phyloP scores from a whole-genome alignment of 2,888 invertebrate species.

The Pycnomerus fuliginosus region DNA sequence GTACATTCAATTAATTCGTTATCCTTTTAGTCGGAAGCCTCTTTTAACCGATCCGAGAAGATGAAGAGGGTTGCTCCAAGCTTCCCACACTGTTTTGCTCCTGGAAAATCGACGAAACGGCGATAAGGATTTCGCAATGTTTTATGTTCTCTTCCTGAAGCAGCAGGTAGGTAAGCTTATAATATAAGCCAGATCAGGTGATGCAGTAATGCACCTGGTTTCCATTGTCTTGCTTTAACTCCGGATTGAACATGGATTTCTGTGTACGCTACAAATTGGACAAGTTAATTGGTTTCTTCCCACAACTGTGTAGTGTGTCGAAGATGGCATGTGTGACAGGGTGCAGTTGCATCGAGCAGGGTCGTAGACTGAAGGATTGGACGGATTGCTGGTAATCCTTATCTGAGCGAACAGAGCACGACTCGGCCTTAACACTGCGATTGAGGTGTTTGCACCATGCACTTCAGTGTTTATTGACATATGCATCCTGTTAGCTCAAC shows the following conservation, averaged over 20 bases:
- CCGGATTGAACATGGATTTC: slow-evolving; percentile 17
- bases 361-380: slow-evolving; percentile 14
- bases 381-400: slow-evolving; percentile 36
- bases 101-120: slow-evolving; percentile 8
- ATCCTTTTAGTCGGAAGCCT: slow-evolving; percentile 23
- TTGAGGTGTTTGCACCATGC: slow-evolving; percentile 36
- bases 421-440: slow-evolving; percentile 38
- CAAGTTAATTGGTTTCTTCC: slow-evolving; percentile 17
- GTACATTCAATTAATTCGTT: slow-evolving; percentile 33
- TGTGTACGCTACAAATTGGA: slow-evolving; percentile 8
- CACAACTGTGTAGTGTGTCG: too few species aligned
- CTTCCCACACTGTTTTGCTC: slow-evolving; percentile 6
- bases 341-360: slow-evolving; percentile 9
- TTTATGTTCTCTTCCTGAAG: slow-evolving; percentile 16
- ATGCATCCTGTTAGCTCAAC: slow-evolving; percentile 35
- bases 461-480: slow-evolving; percentile 39
- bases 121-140: slow-evolving; percentile 13
- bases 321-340: slow-evolving; percentile 11
- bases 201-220: slow-evolving; percentile 33
- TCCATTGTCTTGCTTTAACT: slow-evolving; percentile 29
- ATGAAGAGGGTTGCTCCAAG: slow-evolving; percentile 4
- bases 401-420: slow-evolving; percentile 39
- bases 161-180: slow-evolving; percentile 29
- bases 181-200: slow-evolving; percentile 31
- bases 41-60: slow-evolving; percentile 15